Evolutionary conservation across 2,888 invertebrate genomes (phyloP).

Genomic region (Agrilus cyanescens): DNA sequence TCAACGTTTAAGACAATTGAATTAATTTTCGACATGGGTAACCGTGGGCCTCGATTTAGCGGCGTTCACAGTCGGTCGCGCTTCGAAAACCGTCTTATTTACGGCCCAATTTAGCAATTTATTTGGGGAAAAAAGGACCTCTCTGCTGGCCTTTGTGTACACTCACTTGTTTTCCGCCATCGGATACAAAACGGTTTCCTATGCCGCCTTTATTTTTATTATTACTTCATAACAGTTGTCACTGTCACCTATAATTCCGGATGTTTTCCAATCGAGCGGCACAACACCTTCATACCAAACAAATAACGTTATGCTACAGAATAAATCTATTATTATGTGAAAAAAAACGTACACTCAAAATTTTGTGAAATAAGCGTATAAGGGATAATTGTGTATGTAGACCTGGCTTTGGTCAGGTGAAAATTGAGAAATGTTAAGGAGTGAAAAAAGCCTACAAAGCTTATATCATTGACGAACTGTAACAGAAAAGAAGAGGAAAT

Average conservation of each 20-base stretch:
- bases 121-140: constrained; percentile 19
- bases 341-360: too few relatives aligned
- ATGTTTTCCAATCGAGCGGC: too few relatives aligned
- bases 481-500: too few relatives aligned
- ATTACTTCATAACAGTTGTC: constrained; percentile 30
- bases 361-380: too few relatives aligned
- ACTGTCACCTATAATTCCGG: background rate
- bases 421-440: too few relatives aligned
- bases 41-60: constrained; percentile 27
- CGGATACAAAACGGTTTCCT: constrained; percentile 24
- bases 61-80: constrained; percentile 16
- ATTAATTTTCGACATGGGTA: constrained; percentile 38
- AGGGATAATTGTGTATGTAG: too few relatives aligned
- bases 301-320: too few relatives aligned
- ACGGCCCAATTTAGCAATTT: constrained; percentile 29
- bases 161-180: constrained; percentile 18
- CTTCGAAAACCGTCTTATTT: constrained; percentile 25
- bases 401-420: too few relatives aligned
- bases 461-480: too few relatives aligned
- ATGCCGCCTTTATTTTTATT: constrained; percentile 25
- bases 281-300: too few relatives aligned
- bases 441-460: too few relatives aligned
- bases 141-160: background rate
- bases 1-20: constrained; percentile 37
- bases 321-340: too few relatives aligned